A percentile compares a stretch with the other conserved stretches of the same genome.
These are phyloP conservation scores for Cotesia vestalis DNA, from an alignment of 1,140 invertebrate species.

Conservation along the genomic window DNA sequence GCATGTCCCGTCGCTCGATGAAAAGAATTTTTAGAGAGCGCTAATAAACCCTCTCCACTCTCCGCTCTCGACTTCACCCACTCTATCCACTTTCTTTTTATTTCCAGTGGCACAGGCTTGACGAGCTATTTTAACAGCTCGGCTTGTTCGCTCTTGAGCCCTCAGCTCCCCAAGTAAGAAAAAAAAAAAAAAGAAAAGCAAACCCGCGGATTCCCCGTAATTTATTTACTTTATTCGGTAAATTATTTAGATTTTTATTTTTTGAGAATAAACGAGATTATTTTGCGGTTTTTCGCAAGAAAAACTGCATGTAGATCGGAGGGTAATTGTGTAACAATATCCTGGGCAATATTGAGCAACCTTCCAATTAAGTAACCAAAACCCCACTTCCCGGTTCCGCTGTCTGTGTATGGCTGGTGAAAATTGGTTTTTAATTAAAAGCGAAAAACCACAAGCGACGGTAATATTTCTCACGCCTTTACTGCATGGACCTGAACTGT, in stretches of 20 bases:
- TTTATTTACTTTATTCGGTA: constrained; percentile 1
- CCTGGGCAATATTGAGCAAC: constrained; percentile 9
- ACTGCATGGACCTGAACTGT: neutral
- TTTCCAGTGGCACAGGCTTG: constrained; percentile 43
- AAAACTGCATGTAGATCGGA: constrained; percentile 3
- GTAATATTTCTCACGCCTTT: constrained; percentile 41
- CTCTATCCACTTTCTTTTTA: constrained; percentile 24
- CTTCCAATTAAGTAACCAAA: constrained; percentile 27
- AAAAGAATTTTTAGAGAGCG: constrained; percentile 65
- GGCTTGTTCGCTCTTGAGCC: constrained; percentile 1
- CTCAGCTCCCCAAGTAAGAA: too few relatives aligned
- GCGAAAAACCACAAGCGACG: constrained; percentile 42
- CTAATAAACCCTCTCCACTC: constrained; percentile 60
- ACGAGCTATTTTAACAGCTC: constrained; percentile 60
- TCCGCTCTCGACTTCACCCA: constrained; percentile 1
- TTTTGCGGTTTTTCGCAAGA: neutral
- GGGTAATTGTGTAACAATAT: neutral
- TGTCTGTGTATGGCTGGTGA: neutral
- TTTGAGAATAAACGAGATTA: neutral
- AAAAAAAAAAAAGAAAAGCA: too few relatives aligned
- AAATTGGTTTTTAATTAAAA: constrained; percentile 55
- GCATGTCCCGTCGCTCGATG: constrained; percentile 53
- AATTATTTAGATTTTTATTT: neutral
- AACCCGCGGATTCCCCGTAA: neutral
- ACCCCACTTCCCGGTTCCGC: neutral